These are phyloP conservation scores for Helicoverpa armigera DNA, from an alignment of 1,140 invertebrate species.

Conservation along the genomic window DNA sequence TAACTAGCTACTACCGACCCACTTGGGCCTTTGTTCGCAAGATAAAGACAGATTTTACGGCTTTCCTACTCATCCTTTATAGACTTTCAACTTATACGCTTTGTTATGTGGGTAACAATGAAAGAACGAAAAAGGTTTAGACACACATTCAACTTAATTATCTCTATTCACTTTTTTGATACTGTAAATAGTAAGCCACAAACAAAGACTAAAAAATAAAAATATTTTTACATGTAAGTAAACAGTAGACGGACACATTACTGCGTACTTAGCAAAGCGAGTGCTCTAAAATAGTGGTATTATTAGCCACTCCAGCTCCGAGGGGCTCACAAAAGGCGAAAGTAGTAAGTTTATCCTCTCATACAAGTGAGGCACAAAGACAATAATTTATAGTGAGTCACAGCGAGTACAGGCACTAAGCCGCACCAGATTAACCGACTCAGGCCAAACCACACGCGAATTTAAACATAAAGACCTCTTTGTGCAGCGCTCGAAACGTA, in stretches of 20 bases:
- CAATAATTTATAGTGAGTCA: conserved; percentile 66
- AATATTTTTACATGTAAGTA: conserved; percentile 2
- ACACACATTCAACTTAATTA: not conserved
- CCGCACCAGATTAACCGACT: conserved; percentile 61
- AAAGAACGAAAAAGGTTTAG: conserved; percentile 1
- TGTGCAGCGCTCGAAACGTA: conserved; percentile 46
- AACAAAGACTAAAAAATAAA: not conserved
- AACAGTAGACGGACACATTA: conserved; percentile 14
- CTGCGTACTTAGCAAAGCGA: conserved; percentile 11
- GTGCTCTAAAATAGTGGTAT: conserved; percentile 34
- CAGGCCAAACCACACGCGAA: conserved; percentile 59
- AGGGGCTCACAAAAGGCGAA: conserved; percentile 31
- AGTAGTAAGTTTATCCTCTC: conserved; percentile 44
- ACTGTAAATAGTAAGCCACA: too few species aligned
- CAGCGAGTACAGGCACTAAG: conserved; percentile 57
- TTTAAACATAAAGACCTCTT: conserved; percentile 56
- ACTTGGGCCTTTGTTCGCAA: conserved; percentile 30
- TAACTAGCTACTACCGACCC: conserved; percentile 42
- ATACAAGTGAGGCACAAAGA: conserved; percentile 59
- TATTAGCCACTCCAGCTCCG: conserved; percentile 34
- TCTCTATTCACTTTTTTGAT: not conserved
- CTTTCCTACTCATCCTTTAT: conserved; percentile 42
- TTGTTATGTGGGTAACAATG: conserved; percentile 22
- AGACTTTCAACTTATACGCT: conserved; percentile 27
- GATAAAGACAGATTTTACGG: conserved; percentile 41